Evolutionary conservation across 2,113 vertebrate species (phyloP).

Genomic region (Chauna torquata): DNA sequence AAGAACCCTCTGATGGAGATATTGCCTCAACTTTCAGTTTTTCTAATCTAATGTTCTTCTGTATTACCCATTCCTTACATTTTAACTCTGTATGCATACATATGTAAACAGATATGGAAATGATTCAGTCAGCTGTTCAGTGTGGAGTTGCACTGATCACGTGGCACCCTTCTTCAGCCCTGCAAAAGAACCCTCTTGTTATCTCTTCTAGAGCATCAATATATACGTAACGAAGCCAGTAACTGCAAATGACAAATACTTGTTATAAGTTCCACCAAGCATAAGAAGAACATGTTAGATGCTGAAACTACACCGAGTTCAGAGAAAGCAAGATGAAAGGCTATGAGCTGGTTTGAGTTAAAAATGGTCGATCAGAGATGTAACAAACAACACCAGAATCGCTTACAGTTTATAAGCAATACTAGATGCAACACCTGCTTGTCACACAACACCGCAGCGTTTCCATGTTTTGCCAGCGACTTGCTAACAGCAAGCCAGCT

Average conservation of each 20-base stretch:
- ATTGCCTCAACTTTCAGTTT: neutral
- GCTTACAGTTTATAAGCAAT: no score
- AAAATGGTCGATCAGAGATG: neutral
- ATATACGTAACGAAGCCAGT: neutral
- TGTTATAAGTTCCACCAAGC: neutral
- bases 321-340: neutral
- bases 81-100: neutral
- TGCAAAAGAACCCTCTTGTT: neutral
- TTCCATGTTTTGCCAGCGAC: neutral
- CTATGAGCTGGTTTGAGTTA: neutral
- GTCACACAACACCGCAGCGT: neutral
- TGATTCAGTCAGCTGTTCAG: accelerated
- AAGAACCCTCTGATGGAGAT: neutral
- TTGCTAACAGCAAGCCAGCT: neutral
- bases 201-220: neutral
- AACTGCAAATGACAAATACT: neutral
- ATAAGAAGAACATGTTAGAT: neutral
- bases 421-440: neutral
- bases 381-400: no score
- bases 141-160: neutral
- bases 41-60: neutral
- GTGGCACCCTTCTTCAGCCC: neutral
- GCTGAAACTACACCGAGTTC: neutral
- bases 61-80: neutral
- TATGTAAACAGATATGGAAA: accelerated